A percentile compares a stretch with the other conserved stretches of the same genome.
These are phyloP conservation scores for Amblyopsis rosae DNA, from an alignment of 2,113 vertebrate genomes.

Conservation along the genomic window DNA sequence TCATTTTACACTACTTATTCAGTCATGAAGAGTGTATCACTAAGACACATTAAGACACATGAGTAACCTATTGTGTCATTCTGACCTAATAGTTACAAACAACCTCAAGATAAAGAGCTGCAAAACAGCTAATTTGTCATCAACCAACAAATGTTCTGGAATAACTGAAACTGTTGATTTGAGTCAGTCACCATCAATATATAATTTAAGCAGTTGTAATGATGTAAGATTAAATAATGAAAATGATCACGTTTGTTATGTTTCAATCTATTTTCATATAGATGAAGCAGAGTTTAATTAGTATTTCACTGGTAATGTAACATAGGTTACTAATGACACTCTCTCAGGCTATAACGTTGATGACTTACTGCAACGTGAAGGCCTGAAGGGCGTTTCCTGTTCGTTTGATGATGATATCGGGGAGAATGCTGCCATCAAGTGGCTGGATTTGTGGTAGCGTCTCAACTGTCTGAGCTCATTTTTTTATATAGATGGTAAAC, in stretches of 20 bases:
- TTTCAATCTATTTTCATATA: background rate
- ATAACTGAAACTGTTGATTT: background rate
- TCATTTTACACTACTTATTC: too few relatives aligned
- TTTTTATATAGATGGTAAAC: background rate
- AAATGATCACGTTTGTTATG: background rate
- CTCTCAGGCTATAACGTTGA: too few relatives aligned
- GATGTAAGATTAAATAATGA: too few relatives aligned
- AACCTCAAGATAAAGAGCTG: too few relatives aligned
- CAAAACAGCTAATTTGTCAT: too few relatives aligned
- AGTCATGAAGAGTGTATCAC: too few relatives aligned
- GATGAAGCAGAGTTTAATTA: background rate
- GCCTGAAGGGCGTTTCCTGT: conserved; percentile 53
- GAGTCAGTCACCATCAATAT: too few relatives aligned
- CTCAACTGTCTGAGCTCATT: background rate
- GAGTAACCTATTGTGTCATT: too few relatives aligned
- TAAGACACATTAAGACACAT: background rate
- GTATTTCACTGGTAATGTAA: background rate
- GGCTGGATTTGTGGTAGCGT: conserved; percentile 40
- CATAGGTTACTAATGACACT: background rate
- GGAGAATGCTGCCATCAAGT: conserved; percentile 69
- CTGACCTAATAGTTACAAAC: too few relatives aligned
- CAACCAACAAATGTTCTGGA: background rate
- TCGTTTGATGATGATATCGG: conserved; percentile 22
- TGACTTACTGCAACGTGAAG: too few relatives aligned
- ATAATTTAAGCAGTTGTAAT: too few relatives aligned